A percentile compares a stretch with the other conserved stretches of the same genome.
phyloP scores from a whole-genome alignment of 2,113 vertebrate genomes.

The Charadrius vociferus region DNA sequence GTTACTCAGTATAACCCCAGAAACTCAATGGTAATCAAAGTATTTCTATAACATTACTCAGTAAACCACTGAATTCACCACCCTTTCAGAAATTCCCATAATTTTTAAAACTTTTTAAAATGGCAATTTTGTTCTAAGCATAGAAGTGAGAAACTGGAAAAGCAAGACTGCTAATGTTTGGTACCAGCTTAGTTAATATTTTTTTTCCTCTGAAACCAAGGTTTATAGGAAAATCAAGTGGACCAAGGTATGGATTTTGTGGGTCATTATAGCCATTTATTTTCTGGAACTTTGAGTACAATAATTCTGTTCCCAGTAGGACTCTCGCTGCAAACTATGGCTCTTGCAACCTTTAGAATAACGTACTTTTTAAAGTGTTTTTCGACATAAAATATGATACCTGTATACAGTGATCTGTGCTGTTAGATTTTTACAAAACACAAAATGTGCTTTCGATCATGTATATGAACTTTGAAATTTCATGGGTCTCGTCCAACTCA shows the following conservation, averaged over 20 bases:
- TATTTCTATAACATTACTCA: not conserved
- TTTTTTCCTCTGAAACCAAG: slow-evolving; percentile 44
- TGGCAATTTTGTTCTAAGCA: not conserved
- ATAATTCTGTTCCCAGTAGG: not conserved
- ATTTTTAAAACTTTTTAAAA: not conserved
- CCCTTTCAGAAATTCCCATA: not conserved
- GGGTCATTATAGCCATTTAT: not conserved
- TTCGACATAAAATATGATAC: not conserved
- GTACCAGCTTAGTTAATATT: slow-evolving; percentile 21
- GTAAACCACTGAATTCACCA: slow-evolving; percentile 8
- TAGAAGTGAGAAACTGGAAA: slow-evolving; percentile 17
- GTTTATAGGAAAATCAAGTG: slow-evolving; percentile 55
- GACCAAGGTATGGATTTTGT: not conserved
- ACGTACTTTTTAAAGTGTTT: not conserved
- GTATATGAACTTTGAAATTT: not conserved
- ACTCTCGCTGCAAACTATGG: not conserved
- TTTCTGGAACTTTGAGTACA: not conserved
- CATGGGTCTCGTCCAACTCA: not conserved
- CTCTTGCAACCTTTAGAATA: not conserved
- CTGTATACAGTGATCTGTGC: not conserved
- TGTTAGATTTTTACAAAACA: not conserved
- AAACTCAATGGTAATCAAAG: not conserved
- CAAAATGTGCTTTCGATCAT: fast-evolving
- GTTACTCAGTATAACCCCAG: not conserved
- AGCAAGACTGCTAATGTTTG: slow-evolving; percentile 26